Percentiles rank a stretch among this genome's conserved stretches.
These are phyloP conservation scores for Cantharis flavilabris DNA, from an alignment of 2,888 invertebrate species.

Conservation along the genomic window DNA sequence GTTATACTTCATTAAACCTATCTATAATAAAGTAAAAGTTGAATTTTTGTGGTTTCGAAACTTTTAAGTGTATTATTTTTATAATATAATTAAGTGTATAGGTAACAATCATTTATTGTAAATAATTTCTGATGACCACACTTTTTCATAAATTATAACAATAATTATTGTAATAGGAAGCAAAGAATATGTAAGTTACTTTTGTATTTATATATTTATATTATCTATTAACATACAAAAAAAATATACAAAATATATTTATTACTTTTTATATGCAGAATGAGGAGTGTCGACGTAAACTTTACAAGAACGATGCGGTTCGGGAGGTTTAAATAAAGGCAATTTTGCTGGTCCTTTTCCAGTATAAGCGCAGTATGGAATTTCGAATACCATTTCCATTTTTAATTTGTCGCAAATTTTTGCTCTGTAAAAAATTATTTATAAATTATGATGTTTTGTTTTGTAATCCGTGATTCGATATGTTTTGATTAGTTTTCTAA, in stretches of 20 bases:
- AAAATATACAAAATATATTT: not conserved
- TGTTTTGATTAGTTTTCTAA: not conserved
- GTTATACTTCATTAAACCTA: not conserved
- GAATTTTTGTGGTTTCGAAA: slow-evolving; percentile 5
- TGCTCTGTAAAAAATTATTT: slow-evolving; percentile 48
- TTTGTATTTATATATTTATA: not conserved
- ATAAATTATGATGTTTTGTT: not conserved
- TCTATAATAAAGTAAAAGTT: slow-evolving; percentile 12
- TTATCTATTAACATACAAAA: not conserved
- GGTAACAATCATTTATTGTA: not conserved
- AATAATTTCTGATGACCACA: not conserved
- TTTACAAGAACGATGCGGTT: slow-evolving; percentile 57
- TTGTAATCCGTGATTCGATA: not conserved
- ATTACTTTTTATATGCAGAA: not conserved
- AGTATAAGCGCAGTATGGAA: slow-evolving; percentile 60
- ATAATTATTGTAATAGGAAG: not conserved
- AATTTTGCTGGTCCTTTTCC: slow-evolving; percentile 57
- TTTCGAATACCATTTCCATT: slow-evolving; percentile 58
- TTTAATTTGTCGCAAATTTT: slow-evolving; percentile 58
- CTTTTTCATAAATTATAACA: not conserved
- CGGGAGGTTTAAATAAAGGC: slow-evolving; percentile 59
- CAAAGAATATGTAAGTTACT: not conserved
- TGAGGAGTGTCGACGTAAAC: slow-evolving; percentile 53
- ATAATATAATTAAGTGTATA: not conserved
- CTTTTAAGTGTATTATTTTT: not conserved